Percentiles rank a stretch among this genome's conserved stretches.
Evolutionary conservation across 2,797 vertebrate genomes (phyloP).

Genomic region (Gobionotothen gibberifrons): DNA sequence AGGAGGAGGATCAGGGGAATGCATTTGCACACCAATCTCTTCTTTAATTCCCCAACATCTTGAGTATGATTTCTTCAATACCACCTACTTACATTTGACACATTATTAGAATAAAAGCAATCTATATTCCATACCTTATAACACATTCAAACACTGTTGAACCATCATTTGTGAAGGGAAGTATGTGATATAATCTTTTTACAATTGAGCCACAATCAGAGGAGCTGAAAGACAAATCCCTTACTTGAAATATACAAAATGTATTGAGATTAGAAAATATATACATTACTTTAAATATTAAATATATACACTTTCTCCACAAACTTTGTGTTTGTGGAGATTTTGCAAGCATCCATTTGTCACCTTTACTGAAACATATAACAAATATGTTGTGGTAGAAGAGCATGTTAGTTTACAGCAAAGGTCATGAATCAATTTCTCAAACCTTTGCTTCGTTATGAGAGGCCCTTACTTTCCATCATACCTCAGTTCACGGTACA

Average conservation of each 20-base stretch:
- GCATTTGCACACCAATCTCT: conserved; percentile 19
- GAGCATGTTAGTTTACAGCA: conserved; percentile 3
- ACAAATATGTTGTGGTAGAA: conserved; percentile 1
- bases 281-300: too few relatives aligned
- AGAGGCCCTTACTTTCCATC: not conserved
- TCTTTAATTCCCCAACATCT: conserved; percentile 28
- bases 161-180: not conserved
- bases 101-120: not conserved
- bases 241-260: not conserved
- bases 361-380: conserved; percentile 9
- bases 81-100: not conserved
- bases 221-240: not conserved
- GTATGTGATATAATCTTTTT: not conserved
- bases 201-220: not conserved
- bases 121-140: too few relatives aligned
- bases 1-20: conserved; percentile 17
- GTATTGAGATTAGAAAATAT: not conserved
- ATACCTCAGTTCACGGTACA: conserved; percentile 11
- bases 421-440: conserved; percentile 9
- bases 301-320: too few relatives aligned
- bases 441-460: not conserved
- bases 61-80: conserved; percentile 4
- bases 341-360: not conserved
- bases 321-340: not conserved
- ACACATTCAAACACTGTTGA: too few relatives aligned